Evolutionary conservation across 2,113 vertebrate species (phyloP).

Genomic region (Rhipidura dahli): DNA sequence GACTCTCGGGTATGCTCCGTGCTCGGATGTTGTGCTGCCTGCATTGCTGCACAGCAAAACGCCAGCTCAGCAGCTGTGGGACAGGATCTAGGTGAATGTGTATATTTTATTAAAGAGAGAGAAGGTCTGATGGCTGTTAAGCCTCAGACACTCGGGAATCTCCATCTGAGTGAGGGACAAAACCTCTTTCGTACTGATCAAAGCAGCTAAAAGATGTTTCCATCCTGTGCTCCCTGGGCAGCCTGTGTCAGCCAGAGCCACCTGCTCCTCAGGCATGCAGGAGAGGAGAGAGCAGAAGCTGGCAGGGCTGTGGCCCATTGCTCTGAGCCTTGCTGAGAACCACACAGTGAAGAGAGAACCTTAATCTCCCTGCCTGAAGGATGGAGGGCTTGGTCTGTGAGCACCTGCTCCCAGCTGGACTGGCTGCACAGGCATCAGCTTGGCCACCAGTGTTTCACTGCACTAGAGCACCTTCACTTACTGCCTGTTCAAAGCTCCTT

Average conservation of each 20-base stretch:
- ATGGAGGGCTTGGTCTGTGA: neutral
- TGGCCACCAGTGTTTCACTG: neutral
- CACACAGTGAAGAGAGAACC: neutral
- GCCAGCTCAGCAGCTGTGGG: neutral
- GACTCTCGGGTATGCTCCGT: too few relatives aligned
- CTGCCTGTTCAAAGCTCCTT: neutral
- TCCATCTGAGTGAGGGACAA: neutral
- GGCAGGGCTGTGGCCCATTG: neutral
- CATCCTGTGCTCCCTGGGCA: neutral
- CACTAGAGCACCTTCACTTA: neutral
- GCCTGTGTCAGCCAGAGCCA: neutral
- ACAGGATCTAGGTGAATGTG: neutral
- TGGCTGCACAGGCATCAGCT: neutral
- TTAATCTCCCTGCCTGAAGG: neutral
- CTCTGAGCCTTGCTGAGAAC: neutral
- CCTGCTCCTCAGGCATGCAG: accelerated
- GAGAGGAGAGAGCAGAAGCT: neutral
- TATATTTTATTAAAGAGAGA: neutral
- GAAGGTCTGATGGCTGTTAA: neutral
- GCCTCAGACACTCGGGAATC: neutral
- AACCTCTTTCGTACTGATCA: neutral
- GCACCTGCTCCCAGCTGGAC: neutral
- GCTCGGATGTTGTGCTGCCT: neutral
- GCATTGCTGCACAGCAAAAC: accelerated
- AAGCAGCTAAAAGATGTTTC: neutral